A percentile compares a stretch with the other conserved stretches of the same genome.
These are phyloP conservation scores for Magallana angulata DNA, from an alignment of 1,140 invertebrate species.

Conservation along the genomic window DNA sequence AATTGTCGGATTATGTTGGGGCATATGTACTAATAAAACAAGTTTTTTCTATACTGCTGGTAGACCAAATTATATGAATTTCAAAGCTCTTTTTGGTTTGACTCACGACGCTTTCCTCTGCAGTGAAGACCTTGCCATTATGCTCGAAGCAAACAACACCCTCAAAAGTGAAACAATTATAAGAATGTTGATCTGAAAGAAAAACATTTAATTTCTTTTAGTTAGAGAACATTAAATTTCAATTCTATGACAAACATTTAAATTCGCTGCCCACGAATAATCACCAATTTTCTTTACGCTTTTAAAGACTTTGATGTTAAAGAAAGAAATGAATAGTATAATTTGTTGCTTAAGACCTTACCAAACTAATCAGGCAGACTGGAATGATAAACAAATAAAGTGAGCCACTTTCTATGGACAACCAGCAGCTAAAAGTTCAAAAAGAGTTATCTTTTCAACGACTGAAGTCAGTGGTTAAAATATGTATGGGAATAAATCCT, in stretches of 20 bases:
- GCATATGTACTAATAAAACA: neutral
- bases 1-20: too few relatives aligned
- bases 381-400: conserved; percentile 66
- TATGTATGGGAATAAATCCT: neutral
- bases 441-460: too few relatives aligned
- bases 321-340: too few relatives aligned
- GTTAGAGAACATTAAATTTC: too few relatives aligned
- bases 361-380: conserved; percentile 57
- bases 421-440: conserved; percentile 58
- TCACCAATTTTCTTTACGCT: too few relatives aligned
- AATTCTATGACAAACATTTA: neutral
- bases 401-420: conserved; percentile 55
- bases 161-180: conserved; percentile 8
- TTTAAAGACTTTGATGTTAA: too few relatives aligned
- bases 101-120: conserved; percentile 10
- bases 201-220: too few relatives aligned
- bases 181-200: conserved; percentile 11
- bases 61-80: too few relatives aligned
- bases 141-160: neutral
- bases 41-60: neutral
- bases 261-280: too few relatives aligned
- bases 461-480: neutral
- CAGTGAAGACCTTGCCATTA: neutral
- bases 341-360: conserved; percentile 39
- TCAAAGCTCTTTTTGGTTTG: neutral